Base-by-base conservation (phyloP, 2,797 vertebrate species). In the Propithecus deckenii region DNA sequence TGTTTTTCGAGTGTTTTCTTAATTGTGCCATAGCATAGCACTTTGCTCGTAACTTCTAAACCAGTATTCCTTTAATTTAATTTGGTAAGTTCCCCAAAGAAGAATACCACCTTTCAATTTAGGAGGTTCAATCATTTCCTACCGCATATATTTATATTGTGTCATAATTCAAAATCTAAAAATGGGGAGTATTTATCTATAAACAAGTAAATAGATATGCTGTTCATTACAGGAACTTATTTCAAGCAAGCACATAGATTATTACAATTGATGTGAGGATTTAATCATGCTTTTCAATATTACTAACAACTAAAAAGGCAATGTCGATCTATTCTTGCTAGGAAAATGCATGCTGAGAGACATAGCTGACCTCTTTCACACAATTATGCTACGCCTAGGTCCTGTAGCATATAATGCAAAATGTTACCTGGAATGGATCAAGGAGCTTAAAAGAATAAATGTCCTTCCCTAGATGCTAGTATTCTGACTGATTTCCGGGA, bases 161-260 rank as follows among this genome's bases (percentile, higher is more conserved):
- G 57, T 25, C 30, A 84, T 35, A 84, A 92, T 43, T 69, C 41
- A 55, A 90, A 86, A 90, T 57, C 55, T 80, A 63, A 80, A 17
- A 22, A 23, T 59, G 38, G 48, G 30, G 43, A 72, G 15, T 50
- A 9, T 35, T 38, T 74, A 83, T 35, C n/a, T n/a, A 48, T 38
- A 65, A 32, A 80, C 18, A 61, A 72, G 11, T 20, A 18, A 85
- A 38, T 15, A 55, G 48, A 71, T 35, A 67, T 4, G 13, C 1
- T 67, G 11, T 22, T 23, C 38, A 86, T 63, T 46, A 59, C 5
- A 76, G 28, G 30, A 59, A 13, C 38, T 50, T 18, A 69, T 38
- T 74, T 32, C 30, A 48, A 9, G 8, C 23, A 38, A 46, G 43
- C 4, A 41, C 13, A 14, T 23, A 18, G 5, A 63, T 78, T 43